These are phyloP conservation scores for Drosophila teissieri DNA, from an alignment of 1,140 invertebrate genomes.

Conservation along the genomic window DNA sequence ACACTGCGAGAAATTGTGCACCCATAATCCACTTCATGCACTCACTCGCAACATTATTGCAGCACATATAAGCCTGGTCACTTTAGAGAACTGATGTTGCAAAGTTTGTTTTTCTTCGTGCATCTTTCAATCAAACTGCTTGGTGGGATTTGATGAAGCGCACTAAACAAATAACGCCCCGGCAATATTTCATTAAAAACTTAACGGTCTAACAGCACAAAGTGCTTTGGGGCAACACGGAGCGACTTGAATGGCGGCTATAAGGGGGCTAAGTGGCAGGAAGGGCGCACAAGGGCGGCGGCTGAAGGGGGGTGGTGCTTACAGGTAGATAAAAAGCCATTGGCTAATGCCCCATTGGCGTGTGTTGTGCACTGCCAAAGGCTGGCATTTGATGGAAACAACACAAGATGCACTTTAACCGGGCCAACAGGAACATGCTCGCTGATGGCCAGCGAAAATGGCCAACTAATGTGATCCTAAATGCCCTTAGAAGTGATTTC, in stretches of 20 bases:
- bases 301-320: conserved; percentile 1
- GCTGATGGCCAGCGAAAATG: neutral
- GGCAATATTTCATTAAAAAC: conserved; percentile 74
- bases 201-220: conserved; percentile 11
- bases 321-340: conserved; percentile 31
- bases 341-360: conserved; percentile 71
- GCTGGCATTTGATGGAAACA: conserved; percentile 57
- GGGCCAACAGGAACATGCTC: neutral
- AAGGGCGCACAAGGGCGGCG: no score
- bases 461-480: conserved; percentile 32
- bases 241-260: neutral
- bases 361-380: conserved; percentile 41
- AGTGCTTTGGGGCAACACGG: neutral
- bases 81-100: no score
- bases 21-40: no score
- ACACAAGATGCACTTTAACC: conserved; percentile 50
- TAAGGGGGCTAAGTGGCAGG: neutral
- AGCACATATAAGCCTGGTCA: no score
- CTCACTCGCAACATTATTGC: no score
- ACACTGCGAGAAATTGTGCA: neutral
- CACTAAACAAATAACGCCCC: conserved; percentile 73
- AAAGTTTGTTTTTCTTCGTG: neutral
- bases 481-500: conserved; percentile 21
- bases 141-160: conserved; percentile 55
- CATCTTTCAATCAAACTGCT: conserved; percentile 22